Percentiles rank a stretch among this genome's conserved stretches.
These are phyloP conservation scores for Anniella stebbinsi DNA, from an alignment of 2,797 vertebrate species.

Conservation along the genomic window DNA sequence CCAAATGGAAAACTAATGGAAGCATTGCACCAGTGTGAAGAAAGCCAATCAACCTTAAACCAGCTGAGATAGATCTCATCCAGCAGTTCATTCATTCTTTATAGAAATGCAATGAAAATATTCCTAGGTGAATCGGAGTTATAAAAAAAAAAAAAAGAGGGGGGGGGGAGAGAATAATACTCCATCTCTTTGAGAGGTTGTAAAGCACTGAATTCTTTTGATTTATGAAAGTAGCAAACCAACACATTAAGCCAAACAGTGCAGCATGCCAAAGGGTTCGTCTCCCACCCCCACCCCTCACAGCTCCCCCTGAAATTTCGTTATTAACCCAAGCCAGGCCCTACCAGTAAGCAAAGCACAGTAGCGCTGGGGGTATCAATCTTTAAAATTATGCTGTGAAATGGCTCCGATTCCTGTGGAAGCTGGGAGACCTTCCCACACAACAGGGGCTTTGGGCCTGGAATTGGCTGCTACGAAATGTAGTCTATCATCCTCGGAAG, in stretches of 20 bases:
- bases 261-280: constrained; percentile 65
- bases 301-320: constrained; percentile 71
- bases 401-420: constrained; percentile 77
- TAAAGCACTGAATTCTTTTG: constrained; percentile 75
- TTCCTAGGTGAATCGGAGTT: constrained; percentile 72
- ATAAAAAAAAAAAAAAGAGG: constrained; percentile 23
- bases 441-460: constrained; percentile 76
- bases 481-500: constrained; percentile 71
- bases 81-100: constrained; percentile 72
- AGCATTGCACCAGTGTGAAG: constrained; percentile 58
- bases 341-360: constrained; percentile 75
- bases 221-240: constrained; percentile 76
- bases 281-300: constrained; percentile 31
- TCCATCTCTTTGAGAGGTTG: constrained; percentile 63
- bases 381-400: constrained; percentile 78
- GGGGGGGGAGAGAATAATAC: neutral
- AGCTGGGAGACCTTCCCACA: constrained; percentile 76
- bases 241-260: constrained; percentile 70
- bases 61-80: constrained; percentile 65
- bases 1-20: constrained; percentile 73
- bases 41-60: constrained; percentile 72
- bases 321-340: constrained; percentile 78
- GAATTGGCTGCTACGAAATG: constrained; percentile 77
- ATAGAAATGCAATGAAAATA: constrained; percentile 71
- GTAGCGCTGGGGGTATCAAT: constrained; percentile 78